Percentiles rank a stretch among this genome's conserved stretches.
These are phyloP conservation scores for Caranx melampygus DNA, from an alignment of 2,113 vertebrate species.

Conservation along the genomic window DNA sequence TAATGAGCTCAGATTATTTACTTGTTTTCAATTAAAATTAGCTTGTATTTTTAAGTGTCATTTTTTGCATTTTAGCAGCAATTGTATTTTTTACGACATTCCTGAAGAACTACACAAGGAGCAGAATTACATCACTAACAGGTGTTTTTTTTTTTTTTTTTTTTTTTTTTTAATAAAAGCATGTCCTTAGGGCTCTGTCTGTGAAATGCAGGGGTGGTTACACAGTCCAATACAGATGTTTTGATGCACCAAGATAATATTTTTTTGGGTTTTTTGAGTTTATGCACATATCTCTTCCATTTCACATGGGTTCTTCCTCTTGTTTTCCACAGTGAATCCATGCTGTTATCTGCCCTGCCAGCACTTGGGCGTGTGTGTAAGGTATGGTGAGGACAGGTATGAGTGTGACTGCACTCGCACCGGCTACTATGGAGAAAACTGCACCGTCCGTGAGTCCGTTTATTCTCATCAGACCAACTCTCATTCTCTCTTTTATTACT, in stretches of 20 bases:
- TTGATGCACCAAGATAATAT: not conserved
- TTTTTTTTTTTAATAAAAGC: not conserved
- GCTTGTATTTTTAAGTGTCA: too few species aligned
- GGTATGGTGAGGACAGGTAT: conserved; percentile 82
- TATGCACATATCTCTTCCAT: not conserved
- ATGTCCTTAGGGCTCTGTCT: not conserved
- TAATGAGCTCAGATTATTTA: not conserved
- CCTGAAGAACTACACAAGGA: not conserved
- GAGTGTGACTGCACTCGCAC: conserved; percentile 96
- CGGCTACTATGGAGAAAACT: conserved; percentile 91
- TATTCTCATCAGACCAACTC: not conserved
- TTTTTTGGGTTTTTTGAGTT: not conserved
- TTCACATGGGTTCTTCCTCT: conserved; percentile 8
- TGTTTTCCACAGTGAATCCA: conserved; percentile 87
- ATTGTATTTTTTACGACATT: not conserved
- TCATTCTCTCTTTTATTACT: conserved; percentile 38
- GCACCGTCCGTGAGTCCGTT: conserved; percentile 90
- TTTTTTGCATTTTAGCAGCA: not conserved
- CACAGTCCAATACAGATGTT: conserved; percentile 3
- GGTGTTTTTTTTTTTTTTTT: not conserved
- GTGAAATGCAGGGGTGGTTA: not conserved
- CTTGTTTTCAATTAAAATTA: not conserved
- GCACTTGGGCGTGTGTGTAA: conserved; percentile 90
- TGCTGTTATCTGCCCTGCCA: conserved; percentile 95
- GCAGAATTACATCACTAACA: not conserved